Evolutionary conservation across 2,797 vertebrate species (phyloP).

Genomic region (Cryptoprocta ferox): DNA sequence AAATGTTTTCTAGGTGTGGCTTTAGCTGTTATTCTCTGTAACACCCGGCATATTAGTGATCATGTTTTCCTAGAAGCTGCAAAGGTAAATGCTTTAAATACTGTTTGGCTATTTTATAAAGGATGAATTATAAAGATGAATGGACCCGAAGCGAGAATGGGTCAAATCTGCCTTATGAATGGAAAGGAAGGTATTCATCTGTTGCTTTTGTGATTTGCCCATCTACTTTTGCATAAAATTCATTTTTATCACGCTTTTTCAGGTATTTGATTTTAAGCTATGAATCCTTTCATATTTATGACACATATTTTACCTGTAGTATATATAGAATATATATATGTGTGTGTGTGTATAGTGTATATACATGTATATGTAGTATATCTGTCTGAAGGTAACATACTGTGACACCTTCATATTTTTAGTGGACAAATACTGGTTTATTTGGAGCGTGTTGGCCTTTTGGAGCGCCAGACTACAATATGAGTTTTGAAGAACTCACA

Average conservation of each 20-base stretch:
- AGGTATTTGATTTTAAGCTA: background rate
- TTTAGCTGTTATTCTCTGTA: slow-evolving; percentile 95
- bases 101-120: slow-evolving; percentile 44
- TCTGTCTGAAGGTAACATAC: background rate
- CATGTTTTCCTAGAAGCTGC: slow-evolving; percentile 97
- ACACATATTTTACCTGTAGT: background rate
- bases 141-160: background rate
- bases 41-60: slow-evolving; percentile 96
- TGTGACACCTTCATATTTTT: background rate
- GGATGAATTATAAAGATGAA: slow-evolving; percentile 9
- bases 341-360: no score
- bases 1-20: slow-evolving; percentile 91
- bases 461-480: background rate
- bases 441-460: background rate
- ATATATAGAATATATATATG: no score
- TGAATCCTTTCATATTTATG: background rate
- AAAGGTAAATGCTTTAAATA: slow-evolving; percentile 89
- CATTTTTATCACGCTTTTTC: background rate
- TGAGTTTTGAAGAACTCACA: background rate
- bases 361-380: no score
- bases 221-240: background rate
- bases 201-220: background rate
- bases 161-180: slow-evolving; percentile 26
- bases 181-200: slow-evolving; percentile 23
- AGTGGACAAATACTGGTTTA: background rate